Evolutionary conservation across 2,888 invertebrate genomes (phyloP).

Genomic region (Lutraria lutraria): DNA sequence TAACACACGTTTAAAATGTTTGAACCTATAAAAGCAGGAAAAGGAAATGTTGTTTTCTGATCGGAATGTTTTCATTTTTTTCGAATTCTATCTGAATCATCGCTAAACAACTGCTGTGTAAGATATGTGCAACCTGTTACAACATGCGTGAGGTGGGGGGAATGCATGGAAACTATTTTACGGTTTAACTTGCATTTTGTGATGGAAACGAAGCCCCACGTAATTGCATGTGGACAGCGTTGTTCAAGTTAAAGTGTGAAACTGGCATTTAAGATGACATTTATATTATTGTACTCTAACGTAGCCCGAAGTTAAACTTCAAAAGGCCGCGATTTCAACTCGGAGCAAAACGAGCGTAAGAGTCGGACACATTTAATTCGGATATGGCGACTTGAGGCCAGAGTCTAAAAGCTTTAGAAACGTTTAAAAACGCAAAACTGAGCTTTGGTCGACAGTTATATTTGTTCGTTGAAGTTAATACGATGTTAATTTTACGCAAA

Average conservation of each 20-base stretch:
- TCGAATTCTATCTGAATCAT: neutral
- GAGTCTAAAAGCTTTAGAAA: neutral
- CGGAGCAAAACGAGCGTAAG: neutral
- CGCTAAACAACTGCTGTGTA: neutral
- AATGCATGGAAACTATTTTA: neutral
- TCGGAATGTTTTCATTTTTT: constrained; percentile 1
- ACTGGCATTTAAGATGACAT: constrained; percentile 52
- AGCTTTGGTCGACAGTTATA: neutral
- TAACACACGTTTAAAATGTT: too few relatives aligned
- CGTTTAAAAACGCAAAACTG: neutral
- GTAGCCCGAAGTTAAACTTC: neutral
- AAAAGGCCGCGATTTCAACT: neutral
- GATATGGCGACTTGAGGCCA: neutral
- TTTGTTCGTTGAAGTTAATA: neutral
- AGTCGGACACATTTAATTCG: neutral
- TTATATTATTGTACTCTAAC: constrained; percentile 56
- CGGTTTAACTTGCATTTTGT: neutral
- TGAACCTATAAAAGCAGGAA: neutral
- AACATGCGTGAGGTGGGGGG: neutral
- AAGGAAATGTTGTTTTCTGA: neutral
- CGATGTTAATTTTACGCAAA: constrained; percentile 13
- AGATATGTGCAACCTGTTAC: neutral
- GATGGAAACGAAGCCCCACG: constrained; percentile 30
- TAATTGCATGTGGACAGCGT: constrained; percentile 24
- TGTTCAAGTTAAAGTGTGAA: constrained; percentile 48